Evolutionary conservation across 2,888 invertebrate genomes (phyloP), one percentile per base, ranked within the genome.

Genomic region (Metellina segmentata): DNA sequence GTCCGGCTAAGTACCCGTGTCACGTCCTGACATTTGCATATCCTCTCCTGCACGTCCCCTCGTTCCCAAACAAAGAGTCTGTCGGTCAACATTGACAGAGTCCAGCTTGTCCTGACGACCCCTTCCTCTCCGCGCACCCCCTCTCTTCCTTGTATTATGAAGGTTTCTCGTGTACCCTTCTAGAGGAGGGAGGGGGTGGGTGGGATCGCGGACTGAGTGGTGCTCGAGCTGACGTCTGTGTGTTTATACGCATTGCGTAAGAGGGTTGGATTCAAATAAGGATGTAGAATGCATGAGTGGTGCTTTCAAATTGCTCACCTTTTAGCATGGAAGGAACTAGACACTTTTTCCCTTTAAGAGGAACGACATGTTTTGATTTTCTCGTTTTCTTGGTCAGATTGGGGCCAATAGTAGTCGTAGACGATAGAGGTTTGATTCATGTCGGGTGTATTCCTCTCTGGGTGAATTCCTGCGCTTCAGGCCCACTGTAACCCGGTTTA

Each of bases 51-150:
- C 71, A 79, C 87, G 20, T n/a, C 19, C 81, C 20, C 20, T 51
- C 69, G 53, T 88, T 19, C 53, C n/a, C 85, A 79, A 83, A 89
- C 89, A 83, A 51, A 19, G 72, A 81, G 49, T 51, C 53, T 79
- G 78, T 89, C 75, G 78, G 89, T 89, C 89, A 89, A 89, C 77
- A 89, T 89, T 89, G 89, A 85, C 85, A 77, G 52, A 78, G 85
- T 85, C 75, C 83, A 49, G 78, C 83, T 77, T 20, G 51, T 79
- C 77, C 79, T 87, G 79, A 79, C 79, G 86, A 87, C 79, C 20
- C 20, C 34, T 16, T 77, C 85, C 69, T 52, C 72, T 49, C 34
- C 34, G 34, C 1, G 34, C 34, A 34, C 34, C 34, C 34, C 34
- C 34, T 34, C 34, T 72, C 71, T 0, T 34, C 48, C 81, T n/a